A percentile compares a stretch with the other conserved stretches of the same genome.
phyloP scores from a whole-genome alignment of 2,888 invertebrate genomes.

The Agriotes lineatus region DNA sequence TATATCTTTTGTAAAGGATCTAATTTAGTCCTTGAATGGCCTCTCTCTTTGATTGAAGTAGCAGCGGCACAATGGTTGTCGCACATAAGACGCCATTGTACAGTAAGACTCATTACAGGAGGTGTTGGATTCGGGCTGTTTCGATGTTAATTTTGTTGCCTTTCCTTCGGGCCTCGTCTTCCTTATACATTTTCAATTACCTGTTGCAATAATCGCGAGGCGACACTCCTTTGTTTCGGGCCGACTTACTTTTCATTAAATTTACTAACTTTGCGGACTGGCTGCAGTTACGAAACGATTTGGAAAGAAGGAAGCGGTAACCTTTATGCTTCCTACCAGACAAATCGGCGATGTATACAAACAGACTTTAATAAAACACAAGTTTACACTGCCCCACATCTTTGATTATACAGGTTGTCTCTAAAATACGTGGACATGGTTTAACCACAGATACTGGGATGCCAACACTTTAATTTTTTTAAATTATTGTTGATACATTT shows the following conservation, averaged over 20 bases:
- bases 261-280: not conserved
- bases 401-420: no score
- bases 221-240: not conserved
- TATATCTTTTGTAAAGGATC: slow-evolving; percentile 39
- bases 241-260: not conserved
- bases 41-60: slow-evolving; percentile 36
- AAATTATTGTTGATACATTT: no score
- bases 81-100: slow-evolving; percentile 26
- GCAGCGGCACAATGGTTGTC: slow-evolving; percentile 30
- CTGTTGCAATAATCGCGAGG: slow-evolving; percentile 6
- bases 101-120: slow-evolving; percentile 24
- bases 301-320: no score
- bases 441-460: no score
- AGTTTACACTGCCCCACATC: no score
- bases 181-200: slow-evolving; percentile 19
- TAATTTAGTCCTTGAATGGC: slow-evolving; percentile 38
- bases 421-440: no score
- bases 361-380: no score
- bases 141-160: slow-evolving; percentile 26
- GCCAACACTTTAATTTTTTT: no score
- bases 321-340: no score
- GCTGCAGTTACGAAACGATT: no score
- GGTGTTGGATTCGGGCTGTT: slow-evolving; percentile 23
- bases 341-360: no score
- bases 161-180: not conserved